Evolutionary conservation across 2,888 invertebrate species (phyloP), one percentile per base, ranked within the genome.

Genomic region (Drosophila stalkeri): DNA sequence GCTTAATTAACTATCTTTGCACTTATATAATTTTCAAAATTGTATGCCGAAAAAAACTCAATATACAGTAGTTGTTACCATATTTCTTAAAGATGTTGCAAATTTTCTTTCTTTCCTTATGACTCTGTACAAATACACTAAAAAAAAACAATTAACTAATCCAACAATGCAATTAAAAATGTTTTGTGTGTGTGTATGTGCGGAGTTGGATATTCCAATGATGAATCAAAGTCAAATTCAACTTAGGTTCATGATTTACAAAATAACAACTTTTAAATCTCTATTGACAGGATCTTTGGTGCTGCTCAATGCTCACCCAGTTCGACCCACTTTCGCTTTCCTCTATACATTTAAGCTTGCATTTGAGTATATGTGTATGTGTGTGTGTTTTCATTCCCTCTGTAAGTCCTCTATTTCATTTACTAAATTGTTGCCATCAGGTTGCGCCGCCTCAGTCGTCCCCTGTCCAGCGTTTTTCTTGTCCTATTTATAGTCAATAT

Each of bases 241-340:
- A 72, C 63, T 56, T 77, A 65, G 55, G 2, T 35, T 20, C 62
- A 56, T 27, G 20, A 51, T 62, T 74, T 78, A 64, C 54, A 73
- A 16, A 62, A 51, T 60, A 75, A 65, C 64, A 74, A 78, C 20
- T 43, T 41, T 31, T 55, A 60, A 60, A 69, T 46, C 43, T 78
- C 69, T 74, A 78, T 60, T 52, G 79, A 79, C 79, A 66, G 82
- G 82, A 87, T 82, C 82, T 83, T 83, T 88, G 83, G 88, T 82
- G 73, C 62, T 64, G 73, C 65, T 66, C 70, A 64, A 62, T 70
- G 81, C 78, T 82, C 86, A 71, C 81, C 82, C 82, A 71, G 16
- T 80, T 60, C 41, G 59, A 64, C 70, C 61, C 75, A 69, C 69
- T 20, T 41, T 74, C 35, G 49, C 54, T 51, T 54, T 66, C 51